Conservation (phyloP, 2,797 vertebrate genomes). For the Sebastes dallii region DNA sequence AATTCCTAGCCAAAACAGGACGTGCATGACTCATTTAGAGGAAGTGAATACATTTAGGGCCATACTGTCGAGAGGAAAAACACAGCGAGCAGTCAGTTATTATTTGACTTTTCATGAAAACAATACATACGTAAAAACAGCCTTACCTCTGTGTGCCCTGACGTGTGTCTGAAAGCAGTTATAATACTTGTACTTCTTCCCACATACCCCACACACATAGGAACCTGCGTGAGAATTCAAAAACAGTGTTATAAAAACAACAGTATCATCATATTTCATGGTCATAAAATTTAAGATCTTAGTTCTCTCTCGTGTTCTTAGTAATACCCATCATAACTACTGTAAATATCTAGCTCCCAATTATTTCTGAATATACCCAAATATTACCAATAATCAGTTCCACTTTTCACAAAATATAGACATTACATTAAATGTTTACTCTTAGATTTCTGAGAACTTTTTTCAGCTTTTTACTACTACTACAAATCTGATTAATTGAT, state of each 20-base stretch:
- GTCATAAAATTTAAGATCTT: background rate
- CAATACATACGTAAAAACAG: background rate
- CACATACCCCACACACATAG: slow-evolving; percentile 96
- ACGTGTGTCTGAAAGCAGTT: slow-evolving; percentile 99
- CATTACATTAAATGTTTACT: background rate
- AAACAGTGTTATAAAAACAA: slow-evolving; percentile 31
- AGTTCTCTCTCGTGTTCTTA: background rate
- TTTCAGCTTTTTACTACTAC: background rate
- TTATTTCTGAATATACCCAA: background rate
- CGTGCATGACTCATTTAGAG: slow-evolving; percentile 26
- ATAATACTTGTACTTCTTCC: slow-evolving; percentile 99
- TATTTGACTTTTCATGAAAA: slow-evolving; percentile 20
- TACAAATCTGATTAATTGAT: slow-evolving; percentile 4
- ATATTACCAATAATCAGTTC: background rate
- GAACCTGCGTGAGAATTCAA: slow-evolving; percentile 87
- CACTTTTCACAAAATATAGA: background rate
- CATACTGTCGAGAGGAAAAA: slow-evolving; percentile 20
- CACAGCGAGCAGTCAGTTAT: background rate
- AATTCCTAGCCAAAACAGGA: slow-evolving; percentile 19
- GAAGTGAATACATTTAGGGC: slow-evolving; percentile 29
- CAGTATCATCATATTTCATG: background rate
- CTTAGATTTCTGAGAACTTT: background rate
- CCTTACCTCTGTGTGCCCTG: slow-evolving; percentile 94
- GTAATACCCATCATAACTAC: background rate
- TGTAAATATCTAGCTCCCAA: background rate